phyloP scores from a whole-genome alignment of 2,888 invertebrate species.

The Epirrita christyi region DNA sequence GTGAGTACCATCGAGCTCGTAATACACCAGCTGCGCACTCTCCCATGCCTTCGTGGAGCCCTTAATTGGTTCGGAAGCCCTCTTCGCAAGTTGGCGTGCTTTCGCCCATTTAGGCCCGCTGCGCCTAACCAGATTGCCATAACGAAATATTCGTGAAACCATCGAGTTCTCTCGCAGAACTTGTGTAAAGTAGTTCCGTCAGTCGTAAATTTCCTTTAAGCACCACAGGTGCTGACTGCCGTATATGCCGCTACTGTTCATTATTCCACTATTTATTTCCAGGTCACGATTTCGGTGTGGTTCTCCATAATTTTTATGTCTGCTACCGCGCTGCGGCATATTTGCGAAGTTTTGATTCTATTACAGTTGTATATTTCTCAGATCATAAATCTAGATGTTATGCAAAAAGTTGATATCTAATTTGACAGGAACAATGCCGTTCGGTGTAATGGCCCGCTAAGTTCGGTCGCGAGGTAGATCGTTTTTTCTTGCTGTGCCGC shows the following conservation, averaged over 20 bases:
- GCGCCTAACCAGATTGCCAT: slow-evolving; percentile 81
- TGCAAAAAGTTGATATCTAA: slow-evolving; percentile 58
- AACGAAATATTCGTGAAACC: slow-evolving; percentile 77
- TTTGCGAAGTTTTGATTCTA: slow-evolving; percentile 47
- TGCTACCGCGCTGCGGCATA: slow-evolving; percentile 27
- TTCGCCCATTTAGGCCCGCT: slow-evolving; percentile 72
- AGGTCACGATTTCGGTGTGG: slow-evolving; percentile 54
- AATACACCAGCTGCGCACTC: slow-evolving; percentile 73
- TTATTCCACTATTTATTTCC: slow-evolving; percentile 48
- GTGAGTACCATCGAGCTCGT: slow-evolving; percentile 82
- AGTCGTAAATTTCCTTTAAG: slow-evolving; percentile 65
- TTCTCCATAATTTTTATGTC: slow-evolving; percentile 45
- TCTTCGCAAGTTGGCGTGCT: slow-evolving; percentile 79
- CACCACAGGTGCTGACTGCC: slow-evolving; percentile 65
- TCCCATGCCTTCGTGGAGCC: slow-evolving; percentile 81
- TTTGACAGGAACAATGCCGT: slow-evolving; percentile 52
- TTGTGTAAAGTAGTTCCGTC: slow-evolving; percentile 56
- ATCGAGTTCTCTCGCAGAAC: slow-evolving; percentile 65
- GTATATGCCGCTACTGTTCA: slow-evolving; percentile 54
- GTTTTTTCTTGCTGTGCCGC: slow-evolving; percentile 69
- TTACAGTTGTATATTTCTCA: slow-evolving; percentile 49
- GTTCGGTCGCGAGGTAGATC: slow-evolving; percentile 70
- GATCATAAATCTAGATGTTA: slow-evolving; percentile 55
- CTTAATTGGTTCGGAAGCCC: slow-evolving; percentile 83
- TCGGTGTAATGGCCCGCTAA: slow-evolving; percentile 59